phyloP scores from a whole-genome alignment of 2,113 vertebrate genomes.

The Anser cygnoides region DNA sequence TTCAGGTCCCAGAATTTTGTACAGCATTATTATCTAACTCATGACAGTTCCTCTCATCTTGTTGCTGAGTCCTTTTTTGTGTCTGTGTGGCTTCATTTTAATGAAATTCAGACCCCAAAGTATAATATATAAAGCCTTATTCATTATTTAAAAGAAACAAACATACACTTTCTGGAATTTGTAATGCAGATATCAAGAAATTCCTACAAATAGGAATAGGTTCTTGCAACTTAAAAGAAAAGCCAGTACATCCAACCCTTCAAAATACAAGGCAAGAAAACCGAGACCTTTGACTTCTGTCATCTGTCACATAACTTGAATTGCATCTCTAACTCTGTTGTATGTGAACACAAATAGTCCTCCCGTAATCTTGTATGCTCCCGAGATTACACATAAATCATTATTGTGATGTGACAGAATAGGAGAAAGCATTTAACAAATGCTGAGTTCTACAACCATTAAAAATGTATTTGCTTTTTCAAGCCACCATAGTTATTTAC shows the following conservation, averaged over 20 bases:
- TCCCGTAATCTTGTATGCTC: background rate
- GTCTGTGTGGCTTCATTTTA: conserved; percentile 19
- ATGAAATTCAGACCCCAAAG: conserved; percentile 44
- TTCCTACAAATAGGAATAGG: background rate
- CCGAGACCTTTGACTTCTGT: background rate
- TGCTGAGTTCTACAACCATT: background rate
- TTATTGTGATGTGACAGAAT: background rate
- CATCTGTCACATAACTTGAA: background rate
- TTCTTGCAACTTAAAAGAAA: background rate
- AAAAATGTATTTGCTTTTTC: background rate
- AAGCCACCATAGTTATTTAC: rapidly evolving
- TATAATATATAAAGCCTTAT: conserved; percentile 40
- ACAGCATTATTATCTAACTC: conserved; percentile 39
- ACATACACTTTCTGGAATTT: conserved; percentile 7
- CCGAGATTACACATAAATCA: background rate
- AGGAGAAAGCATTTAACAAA: background rate
- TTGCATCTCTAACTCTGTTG: background rate
- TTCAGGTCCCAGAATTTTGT: conserved; percentile 4
- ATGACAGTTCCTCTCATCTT: conserved; percentile 57
- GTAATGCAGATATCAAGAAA: conserved; percentile 12
- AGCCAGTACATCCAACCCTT: background rate
- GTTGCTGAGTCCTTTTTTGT: conserved; percentile 7
- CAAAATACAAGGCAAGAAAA: background rate
- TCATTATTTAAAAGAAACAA: conserved; percentile 66
- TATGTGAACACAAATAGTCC: background rate